phyloP scores from a whole-genome alignment of 2,797 vertebrate genomes.

The Squalus acanthias region DNA sequence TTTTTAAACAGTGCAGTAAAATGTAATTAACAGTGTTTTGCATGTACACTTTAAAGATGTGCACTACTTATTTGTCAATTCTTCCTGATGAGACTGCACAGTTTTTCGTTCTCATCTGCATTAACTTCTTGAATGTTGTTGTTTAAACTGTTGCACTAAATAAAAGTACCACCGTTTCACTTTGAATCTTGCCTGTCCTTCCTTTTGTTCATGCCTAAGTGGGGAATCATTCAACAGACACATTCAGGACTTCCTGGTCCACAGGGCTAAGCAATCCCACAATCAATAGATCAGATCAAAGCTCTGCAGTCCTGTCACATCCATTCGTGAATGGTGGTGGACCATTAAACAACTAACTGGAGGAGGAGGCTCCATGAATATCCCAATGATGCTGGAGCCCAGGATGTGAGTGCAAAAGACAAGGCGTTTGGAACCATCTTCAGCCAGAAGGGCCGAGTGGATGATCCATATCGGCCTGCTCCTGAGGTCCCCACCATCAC shows the following conservation, averaged over 20 bases:
- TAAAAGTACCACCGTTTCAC: background rate
- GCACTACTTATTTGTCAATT: background rate
- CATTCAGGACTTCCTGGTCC: background rate
- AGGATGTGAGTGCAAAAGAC: too few species aligned
- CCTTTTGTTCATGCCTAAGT: background rate
- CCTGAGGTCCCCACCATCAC: too few species aligned
- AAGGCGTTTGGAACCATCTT: too few species aligned
- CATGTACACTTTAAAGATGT: background rate
- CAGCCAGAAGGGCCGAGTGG: too few species aligned
- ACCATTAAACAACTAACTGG: too few species aligned
- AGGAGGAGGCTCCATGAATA: too few species aligned
- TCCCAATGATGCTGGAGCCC: too few species aligned
- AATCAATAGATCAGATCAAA: too few species aligned
- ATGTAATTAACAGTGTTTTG: background rate
- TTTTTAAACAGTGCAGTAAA: background rate
- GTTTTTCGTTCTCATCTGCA: background rate
- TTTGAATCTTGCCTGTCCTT: conserved; percentile 1
- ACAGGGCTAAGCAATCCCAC: too few species aligned
- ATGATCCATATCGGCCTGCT: too few species aligned
- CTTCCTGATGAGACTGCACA: background rate
- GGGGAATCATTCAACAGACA: background rate
- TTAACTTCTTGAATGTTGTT: background rate
- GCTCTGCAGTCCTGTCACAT: too few species aligned
- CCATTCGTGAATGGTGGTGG: too few species aligned
- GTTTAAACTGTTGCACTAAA: background rate